A percentile compares a stretch with the other conserved stretches of the same genome.
Evolutionary conservation across 2,797 vertebrate species (phyloP).

Genomic region (Fratercula arctica): DNA sequence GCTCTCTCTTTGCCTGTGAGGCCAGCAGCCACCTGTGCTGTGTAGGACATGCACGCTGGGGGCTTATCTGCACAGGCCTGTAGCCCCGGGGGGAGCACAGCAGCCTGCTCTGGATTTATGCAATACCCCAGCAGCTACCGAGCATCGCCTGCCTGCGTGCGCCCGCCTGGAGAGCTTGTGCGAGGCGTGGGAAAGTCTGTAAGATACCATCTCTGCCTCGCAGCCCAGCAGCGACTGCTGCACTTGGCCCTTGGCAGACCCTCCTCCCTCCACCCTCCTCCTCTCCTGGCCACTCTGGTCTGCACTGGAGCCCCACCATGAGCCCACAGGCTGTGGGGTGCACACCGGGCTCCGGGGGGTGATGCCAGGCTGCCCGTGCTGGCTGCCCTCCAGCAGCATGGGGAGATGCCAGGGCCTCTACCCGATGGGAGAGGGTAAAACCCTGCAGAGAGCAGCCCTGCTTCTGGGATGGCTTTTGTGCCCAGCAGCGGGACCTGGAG

Average conservation of each 20-base stretch:
- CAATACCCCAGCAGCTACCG: not conserved
- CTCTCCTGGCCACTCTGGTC: not conserved
- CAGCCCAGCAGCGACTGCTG: not conserved
- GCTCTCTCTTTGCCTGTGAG: not conserved
- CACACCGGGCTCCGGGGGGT: rapidly evolving
- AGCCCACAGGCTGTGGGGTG: rapidly evolving
- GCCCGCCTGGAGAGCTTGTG: not conserved
- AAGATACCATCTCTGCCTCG: slow-evolving; percentile 47
- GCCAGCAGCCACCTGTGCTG: rapidly evolving
- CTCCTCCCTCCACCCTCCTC: not conserved
- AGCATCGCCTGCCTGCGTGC: not conserved
- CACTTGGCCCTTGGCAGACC: not conserved
- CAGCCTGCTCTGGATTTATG: not conserved
- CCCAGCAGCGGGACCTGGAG: not conserved
- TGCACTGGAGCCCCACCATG: rapidly evolving
- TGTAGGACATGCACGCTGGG: not conserved
- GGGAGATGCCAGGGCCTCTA: not conserved
- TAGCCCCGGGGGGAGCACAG: not conserved
- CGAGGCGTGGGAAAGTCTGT: slow-evolving; percentile 17
- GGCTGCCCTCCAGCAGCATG: not conserved
- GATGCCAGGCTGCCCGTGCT: not conserved
- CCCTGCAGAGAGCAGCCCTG: not conserved
- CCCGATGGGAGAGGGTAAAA: not conserved
- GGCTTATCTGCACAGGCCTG: not conserved
- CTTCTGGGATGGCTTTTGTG: not conserved